phyloP scores from a whole-genome alignment of 2,888 invertebrate genomes.

The Geotrupes spiniger region DNA sequence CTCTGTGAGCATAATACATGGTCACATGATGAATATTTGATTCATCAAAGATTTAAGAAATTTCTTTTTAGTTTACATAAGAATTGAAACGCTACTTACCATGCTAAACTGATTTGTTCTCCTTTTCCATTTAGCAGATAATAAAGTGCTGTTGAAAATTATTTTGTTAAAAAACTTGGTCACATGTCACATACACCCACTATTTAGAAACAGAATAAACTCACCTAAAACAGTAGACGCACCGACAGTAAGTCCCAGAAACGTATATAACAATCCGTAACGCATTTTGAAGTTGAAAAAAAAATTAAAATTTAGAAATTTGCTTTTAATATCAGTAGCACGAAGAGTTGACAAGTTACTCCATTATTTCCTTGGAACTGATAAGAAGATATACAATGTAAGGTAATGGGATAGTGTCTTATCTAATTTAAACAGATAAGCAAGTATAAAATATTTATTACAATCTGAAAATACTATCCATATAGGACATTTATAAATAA shows the following conservation, averaged over 20 bases:
- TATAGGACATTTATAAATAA: slow-evolving; percentile 11
- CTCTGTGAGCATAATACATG: too few relatives aligned
- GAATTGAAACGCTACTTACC: slow-evolving; percentile 52
- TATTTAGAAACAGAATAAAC: slow-evolving; percentile 24
- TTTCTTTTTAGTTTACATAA: neutral
- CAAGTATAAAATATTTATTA: slow-evolving; percentile 21
- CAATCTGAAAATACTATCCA: slow-evolving; percentile 18
- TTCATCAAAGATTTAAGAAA: too few relatives aligned
- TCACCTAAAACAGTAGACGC: slow-evolving; percentile 46
- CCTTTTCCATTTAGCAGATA: slow-evolving; percentile 82
- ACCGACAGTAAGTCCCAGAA: slow-evolving; percentile 44
- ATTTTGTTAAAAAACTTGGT: slow-evolving; percentile 21
- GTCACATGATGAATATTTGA: too few relatives aligned
- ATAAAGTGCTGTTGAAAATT: slow-evolving; percentile 58
- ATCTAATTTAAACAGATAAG: slow-evolving; percentile 13
- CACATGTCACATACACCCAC: slow-evolving; percentile 30
- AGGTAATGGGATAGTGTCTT: neutral
- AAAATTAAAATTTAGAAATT: neutral
- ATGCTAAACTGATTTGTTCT: slow-evolving; percentile 81
- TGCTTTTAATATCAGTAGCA: too few relatives aligned
- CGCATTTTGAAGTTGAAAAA: slow-evolving; percentile 52
- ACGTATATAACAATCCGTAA: slow-evolving; percentile 58
- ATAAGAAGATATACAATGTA: neutral
- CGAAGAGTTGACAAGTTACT: slow-evolving; percentile 6
- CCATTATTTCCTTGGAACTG: slow-evolving; percentile 11